Evolutionary conservation across 2,113 vertebrate genomes (phyloP).

Genomic region (Taurulus bubalis): DNA sequence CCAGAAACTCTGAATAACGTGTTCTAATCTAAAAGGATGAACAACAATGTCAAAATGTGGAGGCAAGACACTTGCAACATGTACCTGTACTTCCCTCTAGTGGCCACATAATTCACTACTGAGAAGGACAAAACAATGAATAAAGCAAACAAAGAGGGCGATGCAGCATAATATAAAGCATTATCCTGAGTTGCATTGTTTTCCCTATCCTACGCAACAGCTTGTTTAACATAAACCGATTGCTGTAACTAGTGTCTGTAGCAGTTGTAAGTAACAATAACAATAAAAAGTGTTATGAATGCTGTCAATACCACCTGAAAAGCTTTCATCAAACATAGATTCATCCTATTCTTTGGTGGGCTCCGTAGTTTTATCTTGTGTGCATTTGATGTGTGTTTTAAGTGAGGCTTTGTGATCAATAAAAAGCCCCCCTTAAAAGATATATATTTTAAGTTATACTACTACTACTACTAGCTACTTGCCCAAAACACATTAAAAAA

Average conservation of each 20-base stretch:
- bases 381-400: conserved; percentile 9
- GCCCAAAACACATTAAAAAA: not conserved
- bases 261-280: conserved; percentile 17
- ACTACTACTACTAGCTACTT: too few species aligned
- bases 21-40: conserved; percentile 12
- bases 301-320: not conserved
- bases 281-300: conserved; percentile 1
- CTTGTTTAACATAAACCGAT: conserved; percentile 29
- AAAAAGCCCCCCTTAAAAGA: not conserved
- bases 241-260: conserved; percentile 26
- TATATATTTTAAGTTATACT: not conserved
- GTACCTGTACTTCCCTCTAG: conserved; percentile 74
- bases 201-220: not conserved
- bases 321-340: conserved; percentile 23
- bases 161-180: not conserved
- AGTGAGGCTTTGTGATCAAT: conserved; percentile 21
- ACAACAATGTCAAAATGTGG: conserved; percentile 28
- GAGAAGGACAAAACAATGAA: not conserved
- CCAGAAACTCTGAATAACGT: conserved; percentile 22
- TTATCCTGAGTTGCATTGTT: not conserved
- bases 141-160: not conserved
- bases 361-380: not conserved
- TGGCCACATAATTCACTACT: conserved; percentile 44
- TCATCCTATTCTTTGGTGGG: not conserved
- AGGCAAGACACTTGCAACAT: conserved; percentile 12